Evolutionary conservation across 64 coral and sea anemone genomes (phyloP), one percentile per base, ranked within the genome.

Genomic region (Pocillopora verrucosa): DNA sequence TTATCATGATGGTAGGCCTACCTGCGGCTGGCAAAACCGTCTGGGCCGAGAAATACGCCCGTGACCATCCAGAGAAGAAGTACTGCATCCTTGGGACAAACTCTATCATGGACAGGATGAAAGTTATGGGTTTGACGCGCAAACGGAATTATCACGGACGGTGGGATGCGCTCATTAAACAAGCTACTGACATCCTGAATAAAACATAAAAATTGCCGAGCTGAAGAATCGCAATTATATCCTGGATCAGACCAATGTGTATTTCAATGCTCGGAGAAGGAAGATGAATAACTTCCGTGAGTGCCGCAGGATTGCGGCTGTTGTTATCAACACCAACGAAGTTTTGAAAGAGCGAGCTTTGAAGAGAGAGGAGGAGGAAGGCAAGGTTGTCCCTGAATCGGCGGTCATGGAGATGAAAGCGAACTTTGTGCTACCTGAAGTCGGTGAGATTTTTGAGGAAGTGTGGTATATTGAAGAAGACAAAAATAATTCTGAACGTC

Each of bases 401-500:
- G 97, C 97, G 7, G 79, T 99, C 5, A 90, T 99, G 88, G 93
- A 99, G 75, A 99, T 99, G 97, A 99, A 99, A 76, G 73, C 91
- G 11, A 99, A 99, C 45, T 99, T 99, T 70, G 88, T 82, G 16
- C 75, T 99, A 60, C 97, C 97, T 24, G 90, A 90, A 89, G 76
- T 84, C 25, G 97, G 88, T 34, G 86, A 99, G 79, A n/a, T 88
- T 37, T 95, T 99, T 76, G 89, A 99, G 63, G 94, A 93, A 9
- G 91, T 99, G 34, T 99, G 97, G 97, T 99, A 91, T 86, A 88
- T 99, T 70, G 94, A 99, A 73, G 97, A 99, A 61, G 76, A 93
- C 65, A 79, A 25, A 69, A 73, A 58, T 14, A 75, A n/a, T 11
- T 87, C 91, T 36, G 76, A 88, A 67, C 87, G 74, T 4, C 79